Conservation (phyloP, 1,140 invertebrate species). For the Panonychus citri region DNA sequence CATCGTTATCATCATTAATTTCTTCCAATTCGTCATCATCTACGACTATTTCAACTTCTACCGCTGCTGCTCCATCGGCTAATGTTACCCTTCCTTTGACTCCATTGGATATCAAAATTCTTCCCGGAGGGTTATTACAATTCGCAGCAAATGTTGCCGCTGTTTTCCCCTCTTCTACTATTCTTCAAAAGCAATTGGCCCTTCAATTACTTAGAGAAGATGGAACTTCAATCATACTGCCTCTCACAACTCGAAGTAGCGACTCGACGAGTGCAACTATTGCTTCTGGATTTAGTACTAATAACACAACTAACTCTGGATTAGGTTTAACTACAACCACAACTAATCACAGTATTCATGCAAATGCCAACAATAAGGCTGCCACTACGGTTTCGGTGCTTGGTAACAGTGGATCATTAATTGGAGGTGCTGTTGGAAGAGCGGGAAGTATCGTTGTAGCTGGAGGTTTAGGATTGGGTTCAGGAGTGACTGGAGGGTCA, state of each 20-base stretch:
- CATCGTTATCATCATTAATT: background rate
- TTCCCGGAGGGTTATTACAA: slow-evolving; percentile 4
- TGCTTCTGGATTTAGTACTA: background rate
- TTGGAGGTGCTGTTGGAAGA: background rate
- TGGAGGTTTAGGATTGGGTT: background rate
- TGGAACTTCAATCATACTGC: slow-evolving; percentile 8
- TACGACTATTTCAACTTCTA: background rate
- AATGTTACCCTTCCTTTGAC: background rate
- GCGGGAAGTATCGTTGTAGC: background rate
- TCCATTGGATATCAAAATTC: slow-evolving; percentile 4
- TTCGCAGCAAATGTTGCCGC: slow-evolving; percentile 6
- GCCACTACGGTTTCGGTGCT: too few species aligned
- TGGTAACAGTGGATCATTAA: too few species aligned
- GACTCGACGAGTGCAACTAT: slow-evolving; percentile 26
- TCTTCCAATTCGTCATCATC: background rate
- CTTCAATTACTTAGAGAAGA: slow-evolving; percentile 9
- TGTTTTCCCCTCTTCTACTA: background rate
- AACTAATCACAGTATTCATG: background rate
- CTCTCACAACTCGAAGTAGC: background rate
- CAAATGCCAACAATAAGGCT: background rate
- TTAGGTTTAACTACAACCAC: background rate
- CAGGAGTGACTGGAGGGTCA: background rate
- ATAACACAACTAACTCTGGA: background rate
- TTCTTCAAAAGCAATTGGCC: slow-evolving; percentile 4
- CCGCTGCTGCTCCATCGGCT: background rate